Conservation (phyloP, 64 coral and sea anemone genomes). For the Catalaphyllia jardinei region DNA sequence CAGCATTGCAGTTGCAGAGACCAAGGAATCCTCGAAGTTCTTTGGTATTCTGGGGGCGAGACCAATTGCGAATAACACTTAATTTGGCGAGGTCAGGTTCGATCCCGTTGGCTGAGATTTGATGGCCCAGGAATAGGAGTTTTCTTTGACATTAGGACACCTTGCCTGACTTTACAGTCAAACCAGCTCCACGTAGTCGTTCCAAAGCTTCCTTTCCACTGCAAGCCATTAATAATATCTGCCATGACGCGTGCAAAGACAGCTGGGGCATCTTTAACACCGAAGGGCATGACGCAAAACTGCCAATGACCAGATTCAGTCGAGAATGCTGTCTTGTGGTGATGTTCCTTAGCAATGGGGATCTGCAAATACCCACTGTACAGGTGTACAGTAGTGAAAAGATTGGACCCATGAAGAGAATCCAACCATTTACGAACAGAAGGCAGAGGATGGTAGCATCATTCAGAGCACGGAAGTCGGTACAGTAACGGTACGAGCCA, state of each 20-base stretch:
- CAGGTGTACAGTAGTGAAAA: constrained; percentile 58
- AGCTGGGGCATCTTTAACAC: background rate
- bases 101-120: constrained; percentile 40
- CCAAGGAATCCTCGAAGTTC: constrained; percentile 29
- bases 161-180: constrained; percentile 45
- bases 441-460: too few relatives aligned
- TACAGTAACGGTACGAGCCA: constrained; percentile 52
- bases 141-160: constrained; percentile 34
- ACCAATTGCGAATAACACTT: constrained; percentile 25
- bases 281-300: constrained; percentile 26
- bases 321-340: too few relatives aligned
- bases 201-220: constrained; percentile 50
- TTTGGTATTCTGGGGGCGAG: constrained; percentile 19
- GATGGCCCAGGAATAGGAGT: constrained; percentile 31
- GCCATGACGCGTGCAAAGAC: constrained; percentile 43
- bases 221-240: constrained; percentile 34
- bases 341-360: too few relatives aligned
- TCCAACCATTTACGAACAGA: too few relatives aligned
- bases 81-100: constrained; percentile 48
- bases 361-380: constrained; percentile 4
- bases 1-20: constrained; percentile 48
- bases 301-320: too few relatives aligned
- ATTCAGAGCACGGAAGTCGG: constrained; percentile 51
- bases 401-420: constrained; percentile 34
- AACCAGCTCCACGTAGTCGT: constrained; percentile 30